Base-by-base conservation (phyloP, 2,113 vertebrate genomes). In the Naja naja region DNA sequence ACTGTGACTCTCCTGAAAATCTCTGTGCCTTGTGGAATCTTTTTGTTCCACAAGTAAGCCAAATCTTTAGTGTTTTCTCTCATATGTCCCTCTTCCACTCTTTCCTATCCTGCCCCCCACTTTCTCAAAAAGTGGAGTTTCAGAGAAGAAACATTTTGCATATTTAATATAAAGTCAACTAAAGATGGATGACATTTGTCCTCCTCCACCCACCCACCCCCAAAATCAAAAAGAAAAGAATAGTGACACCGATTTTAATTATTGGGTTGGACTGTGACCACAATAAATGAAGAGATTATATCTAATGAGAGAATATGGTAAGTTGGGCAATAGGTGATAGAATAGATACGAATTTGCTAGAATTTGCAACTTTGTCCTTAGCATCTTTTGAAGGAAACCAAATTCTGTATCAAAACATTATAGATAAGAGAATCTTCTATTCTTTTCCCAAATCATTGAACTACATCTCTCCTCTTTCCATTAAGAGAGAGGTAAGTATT, bases 401-500 rank as follows among this genome's bases (percentile, higher is more conserved):
- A 54, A 60, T 18, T 49, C 53, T 52, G 2, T 39, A 4, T 39
- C 20, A 89, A 85, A 81, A 39, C 74, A 43, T 81, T 81, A 9
- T 81, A 53, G 20, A 34, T 55, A 27, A 34, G 55, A 53, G 52
- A 30, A 20, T 10, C 45, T 43, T 88, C 27, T 89, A 20, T 14
- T 74, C 49, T 52, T 54, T 92, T 52, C 86, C 54, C 49, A 53
- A 54, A 27, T 27, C 43, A 88, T 30, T 74, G 88, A 53, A 55
- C 9, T 22, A 23, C 34, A n/a, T 58, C 56, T 90, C 55, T 52
- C 34, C 54, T 56, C n/a, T 87, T 87, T 56, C 43, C 49, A 52
- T 45, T 27, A 86, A 91, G 88, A 89, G 53, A 20, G 39, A 93
- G 93, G 87, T 93, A 58, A 91, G 93, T 91, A 89, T 14, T 20